phyloP scores from a whole-genome alignment of 2,797 vertebrate species.

The Champsocephalus esox region DNA sequence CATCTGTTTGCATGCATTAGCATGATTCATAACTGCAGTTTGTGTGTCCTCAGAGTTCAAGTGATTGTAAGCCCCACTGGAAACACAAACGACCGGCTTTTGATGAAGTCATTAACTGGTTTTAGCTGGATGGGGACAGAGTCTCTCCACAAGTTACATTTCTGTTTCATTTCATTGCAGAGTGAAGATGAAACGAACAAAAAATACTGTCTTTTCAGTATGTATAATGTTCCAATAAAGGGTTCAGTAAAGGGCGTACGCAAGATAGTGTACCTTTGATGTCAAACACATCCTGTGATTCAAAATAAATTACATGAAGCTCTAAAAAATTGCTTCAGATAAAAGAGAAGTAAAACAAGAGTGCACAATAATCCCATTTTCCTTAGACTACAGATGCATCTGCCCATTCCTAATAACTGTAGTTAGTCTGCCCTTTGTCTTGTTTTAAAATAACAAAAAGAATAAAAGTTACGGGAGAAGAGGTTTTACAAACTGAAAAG shows the following conservation, averaged over 20 bases:
- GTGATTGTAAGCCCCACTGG: constrained; percentile 12
- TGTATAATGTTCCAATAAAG: constrained; percentile 33
- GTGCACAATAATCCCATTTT: background rate
- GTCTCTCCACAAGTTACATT: background rate
- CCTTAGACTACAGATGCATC: constrained; percentile 5
- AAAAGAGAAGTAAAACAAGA: constrained; percentile 10
- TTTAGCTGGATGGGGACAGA: background rate
- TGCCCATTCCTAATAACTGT: constrained; percentile 13
- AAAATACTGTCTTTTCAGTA: constrained; percentile 22
- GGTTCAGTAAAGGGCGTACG: background rate
- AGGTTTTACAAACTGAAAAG: constrained; percentile 23
- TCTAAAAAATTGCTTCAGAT: background rate
- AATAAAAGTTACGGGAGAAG: constrained; percentile 14
- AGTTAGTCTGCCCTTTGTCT: constrained; percentile 17
- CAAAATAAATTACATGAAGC: constrained; percentile 18
- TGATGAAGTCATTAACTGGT: constrained; percentile 20
- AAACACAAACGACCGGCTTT: background rate
- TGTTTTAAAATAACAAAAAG: constrained; percentile 8
- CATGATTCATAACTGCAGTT: constrained; percentile 14
- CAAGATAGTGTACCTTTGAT: background rate
- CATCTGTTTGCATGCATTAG: background rate
- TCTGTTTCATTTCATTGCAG: background rate
- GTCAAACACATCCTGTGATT: background rate
- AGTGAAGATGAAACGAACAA: background rate
- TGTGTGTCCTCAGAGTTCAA: constrained; percentile 21